Conservation (phyloP, 2,113 vertebrate genomes). For the Caranx melampygus region DNA sequence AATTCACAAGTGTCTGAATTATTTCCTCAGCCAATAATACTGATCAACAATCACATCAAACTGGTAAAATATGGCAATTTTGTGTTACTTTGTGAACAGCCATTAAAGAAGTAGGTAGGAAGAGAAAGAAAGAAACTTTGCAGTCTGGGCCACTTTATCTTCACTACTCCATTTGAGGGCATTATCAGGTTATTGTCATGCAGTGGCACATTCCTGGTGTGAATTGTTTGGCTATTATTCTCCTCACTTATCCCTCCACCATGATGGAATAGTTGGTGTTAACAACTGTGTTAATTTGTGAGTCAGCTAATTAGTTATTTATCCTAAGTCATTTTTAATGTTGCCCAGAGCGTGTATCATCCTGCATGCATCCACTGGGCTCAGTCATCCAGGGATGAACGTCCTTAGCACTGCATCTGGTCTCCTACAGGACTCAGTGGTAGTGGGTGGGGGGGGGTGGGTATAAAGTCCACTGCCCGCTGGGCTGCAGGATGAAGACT, state of each 20-base stretch:
- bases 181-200: constrained; percentile 31
- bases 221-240: constrained; percentile 13
- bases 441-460: constrained; percentile 43
- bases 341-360: constrained; percentile 56
- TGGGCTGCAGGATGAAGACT: constrained; percentile 61
- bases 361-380: constrained; percentile 53
- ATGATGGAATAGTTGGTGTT: constrained; percentile 52
- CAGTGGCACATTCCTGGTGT: constrained; percentile 10
- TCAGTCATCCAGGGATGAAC: constrained; percentile 63
- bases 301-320: constrained; percentile 65
- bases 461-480: constrained; percentile 54
- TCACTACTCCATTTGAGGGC: constrained; percentile 33
- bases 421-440: constrained; percentile 29
- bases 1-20: background rate
- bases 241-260: constrained; percentile 18
- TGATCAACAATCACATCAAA: constrained; percentile 23
- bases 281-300: constrained; percentile 54
- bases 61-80: constrained; percentile 4
- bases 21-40: constrained; percentile 16
- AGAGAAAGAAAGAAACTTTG: constrained; percentile 14
- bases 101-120: constrained; percentile 15
- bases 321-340: constrained; percentile 63
- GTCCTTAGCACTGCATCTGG: constrained; percentile 51
- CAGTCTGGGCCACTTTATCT: constrained; percentile 5
- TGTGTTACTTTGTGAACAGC: constrained; percentile 1